Conservation (phyloP, 1,140 invertebrate genomes). For the Drosophila guanche region DNA sequence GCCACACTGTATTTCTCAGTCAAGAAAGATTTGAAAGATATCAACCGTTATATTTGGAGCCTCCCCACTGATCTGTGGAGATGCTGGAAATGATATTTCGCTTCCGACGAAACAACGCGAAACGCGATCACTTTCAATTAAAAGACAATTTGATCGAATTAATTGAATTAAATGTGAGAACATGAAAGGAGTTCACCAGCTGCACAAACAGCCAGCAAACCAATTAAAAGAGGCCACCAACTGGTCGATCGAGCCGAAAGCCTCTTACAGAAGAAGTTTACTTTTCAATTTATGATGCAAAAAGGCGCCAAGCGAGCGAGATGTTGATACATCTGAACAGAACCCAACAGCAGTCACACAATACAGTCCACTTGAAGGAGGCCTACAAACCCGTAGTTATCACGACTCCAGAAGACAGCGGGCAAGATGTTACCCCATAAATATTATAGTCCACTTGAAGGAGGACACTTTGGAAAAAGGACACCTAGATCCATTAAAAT, state of each 20-base stretch:
- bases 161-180: constrained; percentile 70
- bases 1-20: neutral
- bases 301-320: constrained; percentile 5
- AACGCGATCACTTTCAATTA: constrained; percentile 73
- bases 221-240: constrained; percentile 58
- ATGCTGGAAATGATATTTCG: constrained; percentile 6
- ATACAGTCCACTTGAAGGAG: too few species aligned
- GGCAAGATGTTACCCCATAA: too few species aligned
- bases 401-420: too few species aligned
- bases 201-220: constrained; percentile 76
- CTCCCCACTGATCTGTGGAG: constrained; percentile 10
- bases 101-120: constrained; percentile 33
- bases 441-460: too few species aligned
- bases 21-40: neutral
- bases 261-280: constrained; percentile 3
- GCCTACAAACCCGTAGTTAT: too few species aligned
- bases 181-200: constrained; percentile 50
- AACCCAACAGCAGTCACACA: too few species aligned
- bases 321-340: too few species aligned
- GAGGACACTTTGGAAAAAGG: too few species aligned
- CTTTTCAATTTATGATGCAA: constrained; percentile 18
- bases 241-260: neutral
- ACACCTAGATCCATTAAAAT: too few species aligned
- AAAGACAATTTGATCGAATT: constrained; percentile 81
- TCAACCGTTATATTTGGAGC: constrained; percentile 10